Conservation (phyloP, 2,888 invertebrate species). For the Drymonia ruficornis region DNA sequence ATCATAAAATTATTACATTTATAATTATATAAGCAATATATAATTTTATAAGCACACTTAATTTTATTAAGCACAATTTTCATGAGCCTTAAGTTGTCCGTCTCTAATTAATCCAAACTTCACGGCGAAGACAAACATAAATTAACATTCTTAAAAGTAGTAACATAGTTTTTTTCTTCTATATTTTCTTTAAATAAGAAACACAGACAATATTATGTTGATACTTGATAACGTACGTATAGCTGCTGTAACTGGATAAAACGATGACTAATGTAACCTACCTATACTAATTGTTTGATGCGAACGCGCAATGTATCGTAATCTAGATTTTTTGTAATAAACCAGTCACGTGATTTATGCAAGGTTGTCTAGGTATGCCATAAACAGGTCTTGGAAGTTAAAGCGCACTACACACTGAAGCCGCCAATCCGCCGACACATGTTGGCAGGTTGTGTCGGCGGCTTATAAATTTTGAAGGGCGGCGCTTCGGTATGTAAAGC, state of each 20-base stretch:
- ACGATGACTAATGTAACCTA: constrained; percentile 1
- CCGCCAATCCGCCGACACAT: too few relatives aligned
- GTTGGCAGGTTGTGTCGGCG: too few relatives aligned
- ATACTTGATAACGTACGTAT: background rate
- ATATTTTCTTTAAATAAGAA: background rate
- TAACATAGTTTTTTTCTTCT: background rate
- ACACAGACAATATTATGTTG: too few relatives aligned
- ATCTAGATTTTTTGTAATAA: constrained; percentile 1
- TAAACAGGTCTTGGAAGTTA: background rate
- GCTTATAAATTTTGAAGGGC: too few relatives aligned
- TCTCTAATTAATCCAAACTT: constrained; percentile 20
- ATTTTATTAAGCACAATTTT: constrained; percentile 16
- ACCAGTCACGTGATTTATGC: background rate
- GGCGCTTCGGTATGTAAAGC: too few relatives aligned
- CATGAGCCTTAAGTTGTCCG: constrained; percentile 14
- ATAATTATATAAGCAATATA: too few relatives aligned
- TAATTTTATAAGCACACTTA: too few relatives aligned
- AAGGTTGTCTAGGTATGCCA: background rate
- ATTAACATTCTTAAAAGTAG: constrained; percentile 13
- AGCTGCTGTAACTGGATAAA: background rate
- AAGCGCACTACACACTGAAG: background rate
- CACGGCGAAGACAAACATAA: constrained; percentile 20
- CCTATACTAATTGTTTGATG: background rate
- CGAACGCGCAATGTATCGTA: background rate
- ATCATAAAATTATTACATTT: too few relatives aligned